These are phyloP conservation scores for Pachyrhynchus sulphureomaculatus DNA, from an alignment of 1,140 invertebrate genomes.

Conservation along the genomic window DNA sequence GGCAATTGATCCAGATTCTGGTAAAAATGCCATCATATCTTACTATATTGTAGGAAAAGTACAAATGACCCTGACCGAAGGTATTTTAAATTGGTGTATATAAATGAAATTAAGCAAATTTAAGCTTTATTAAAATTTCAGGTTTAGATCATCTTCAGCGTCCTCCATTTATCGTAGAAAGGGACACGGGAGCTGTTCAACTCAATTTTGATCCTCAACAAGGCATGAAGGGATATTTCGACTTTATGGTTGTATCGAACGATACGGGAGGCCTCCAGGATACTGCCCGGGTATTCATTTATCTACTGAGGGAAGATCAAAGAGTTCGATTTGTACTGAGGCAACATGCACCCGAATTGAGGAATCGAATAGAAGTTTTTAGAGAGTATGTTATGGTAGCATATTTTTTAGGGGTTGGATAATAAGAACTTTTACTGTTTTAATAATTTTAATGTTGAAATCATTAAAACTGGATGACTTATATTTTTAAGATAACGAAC, in stretches of 20 bases:
- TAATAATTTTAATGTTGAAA: too few species aligned
- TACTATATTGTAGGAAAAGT: conserved; percentile 80
- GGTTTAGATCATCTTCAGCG: conserved; percentile 75
- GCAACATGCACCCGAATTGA: conserved; percentile 81
- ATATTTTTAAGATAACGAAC: too few species aligned
- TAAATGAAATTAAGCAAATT: not conserved
- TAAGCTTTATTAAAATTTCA: not conserved
- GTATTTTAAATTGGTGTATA: not conserved
- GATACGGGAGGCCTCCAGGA: conserved; percentile 80
- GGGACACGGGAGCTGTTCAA: conserved; percentile 76
- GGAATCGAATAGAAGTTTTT: conserved; percentile 76
- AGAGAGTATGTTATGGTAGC: conserved; percentile 62
- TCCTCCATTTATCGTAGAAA: conserved; percentile 81
- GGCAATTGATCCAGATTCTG: conserved; percentile 81
- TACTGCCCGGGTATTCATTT: conserved; percentile 83
- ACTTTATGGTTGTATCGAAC: conserved; percentile 84
- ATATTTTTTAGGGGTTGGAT: too few species aligned
- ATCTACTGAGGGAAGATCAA: conserved; percentile 89
- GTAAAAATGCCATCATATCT: conserved; percentile 70
- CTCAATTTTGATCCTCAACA: conserved; percentile 94
- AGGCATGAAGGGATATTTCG: conserved; percentile 96
- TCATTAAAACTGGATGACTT: too few species aligned
- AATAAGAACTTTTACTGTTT: too few species aligned
- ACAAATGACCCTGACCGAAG: conserved; percentile 81
- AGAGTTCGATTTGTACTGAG: conserved; percentile 89